A percentile compares a stretch with the other conserved stretches of the same genome.
These are phyloP conservation scores for Theonella swinhoei DNA, from an alignment of 37 sponge, comb jelly and placozoan genomes.

Conservation along the genomic window DNA sequence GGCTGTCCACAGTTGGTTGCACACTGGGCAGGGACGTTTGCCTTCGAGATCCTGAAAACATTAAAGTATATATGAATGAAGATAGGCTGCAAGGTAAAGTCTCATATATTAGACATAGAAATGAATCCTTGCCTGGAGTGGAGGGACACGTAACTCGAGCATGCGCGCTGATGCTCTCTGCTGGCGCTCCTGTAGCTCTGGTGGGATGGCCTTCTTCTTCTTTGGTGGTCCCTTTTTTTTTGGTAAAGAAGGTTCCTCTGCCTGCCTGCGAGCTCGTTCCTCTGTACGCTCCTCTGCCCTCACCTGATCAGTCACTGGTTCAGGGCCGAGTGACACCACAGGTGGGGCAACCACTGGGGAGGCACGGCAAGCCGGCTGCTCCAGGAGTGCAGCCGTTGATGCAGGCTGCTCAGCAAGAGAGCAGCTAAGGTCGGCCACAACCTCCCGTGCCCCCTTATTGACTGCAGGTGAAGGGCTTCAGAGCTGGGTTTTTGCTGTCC, in stretches of 20 bases:
- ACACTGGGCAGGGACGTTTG: constrained; percentile 47
- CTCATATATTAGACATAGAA: not conserved
- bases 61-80: not conserved
- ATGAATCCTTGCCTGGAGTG: constrained; percentile 45
- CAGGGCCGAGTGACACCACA: constrained; percentile 50
- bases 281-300: constrained; percentile 41
- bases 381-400: constrained; percentile 39
- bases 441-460: constrained; percentile 21
- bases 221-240: not conserved
- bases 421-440: constrained; percentile 40
- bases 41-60: constrained; percentile 53
- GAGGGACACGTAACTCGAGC: constrained; percentile 35
- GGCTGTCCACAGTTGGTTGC: constrained; percentile 38
- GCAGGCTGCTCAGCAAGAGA: constrained; percentile 51
- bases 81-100: constrained; percentile 15
- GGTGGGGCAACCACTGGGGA: constrained; percentile 42
- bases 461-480: constrained; percentile 20
- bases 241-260: not conserved
- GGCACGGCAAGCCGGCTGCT: constrained; percentile 53
- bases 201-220: constrained; percentile 33
- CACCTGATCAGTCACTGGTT: constrained; percentile 35
- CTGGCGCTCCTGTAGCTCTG: constrained; percentile 48
- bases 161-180: constrained; percentile 25
- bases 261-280: constrained; percentile 12
- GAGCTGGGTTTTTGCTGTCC: constrained; percentile 50